These are phyloP conservation scores for Entosphenus tridentatus DNA, from an alignment of 2,113 vertebrate species.

Conservation along the genomic window DNA sequence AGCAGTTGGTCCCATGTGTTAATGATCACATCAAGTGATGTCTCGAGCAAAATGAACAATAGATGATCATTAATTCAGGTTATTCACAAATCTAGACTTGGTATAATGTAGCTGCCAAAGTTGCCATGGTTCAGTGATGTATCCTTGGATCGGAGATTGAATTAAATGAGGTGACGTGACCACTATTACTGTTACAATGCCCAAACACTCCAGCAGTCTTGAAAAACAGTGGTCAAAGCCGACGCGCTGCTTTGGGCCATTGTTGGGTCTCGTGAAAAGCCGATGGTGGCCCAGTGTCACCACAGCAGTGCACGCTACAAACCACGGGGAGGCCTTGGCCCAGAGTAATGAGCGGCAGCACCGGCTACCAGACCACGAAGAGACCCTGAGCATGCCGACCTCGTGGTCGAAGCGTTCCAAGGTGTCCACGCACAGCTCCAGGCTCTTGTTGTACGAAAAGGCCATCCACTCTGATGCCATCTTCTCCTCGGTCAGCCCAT, in stretches of 20 bases:
- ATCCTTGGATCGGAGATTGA: too few relatives aligned
- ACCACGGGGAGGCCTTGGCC: neutral
- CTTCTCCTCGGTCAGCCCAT: constrained; percentile 21
- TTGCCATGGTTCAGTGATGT: too few relatives aligned
- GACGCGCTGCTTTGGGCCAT: neutral
- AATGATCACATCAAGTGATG: too few relatives aligned
- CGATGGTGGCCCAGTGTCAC: neutral
- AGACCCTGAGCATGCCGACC: constrained; percentile 18
- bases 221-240: constrained; percentile 6
- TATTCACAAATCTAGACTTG: too few relatives aligned
- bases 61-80: too few relatives aligned
- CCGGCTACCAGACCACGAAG: rapidly evolving
- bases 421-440: constrained; percentile 18
- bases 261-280: neutral
- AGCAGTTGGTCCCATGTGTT: too few relatives aligned
- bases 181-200: too few relatives aligned
- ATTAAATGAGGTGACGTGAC: too few relatives aligned
- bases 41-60: too few relatives aligned
- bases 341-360: rapidly evolving
- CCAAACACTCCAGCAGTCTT: neutral
- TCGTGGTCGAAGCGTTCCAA: constrained; percentile 52
- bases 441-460: constrained; percentile 27
- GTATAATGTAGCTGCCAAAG: too few relatives aligned
- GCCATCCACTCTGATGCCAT: constrained; percentile 47
- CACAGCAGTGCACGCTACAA: neutral